phyloP scores from a whole-genome alignment of 2,113 vertebrate species.

The Xenopus borealis region DNA sequence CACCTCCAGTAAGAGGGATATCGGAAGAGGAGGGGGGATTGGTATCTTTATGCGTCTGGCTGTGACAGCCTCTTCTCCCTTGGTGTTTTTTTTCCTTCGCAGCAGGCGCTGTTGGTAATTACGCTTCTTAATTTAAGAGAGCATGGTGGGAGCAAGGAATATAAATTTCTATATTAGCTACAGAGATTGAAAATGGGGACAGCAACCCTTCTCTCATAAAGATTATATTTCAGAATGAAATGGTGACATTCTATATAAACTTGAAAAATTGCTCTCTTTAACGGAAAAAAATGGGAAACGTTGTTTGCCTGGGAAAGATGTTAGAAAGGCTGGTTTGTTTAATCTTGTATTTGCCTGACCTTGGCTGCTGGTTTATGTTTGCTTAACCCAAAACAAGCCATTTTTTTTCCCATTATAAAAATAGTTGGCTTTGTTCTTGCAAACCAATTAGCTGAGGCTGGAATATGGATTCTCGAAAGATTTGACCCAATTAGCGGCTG shows the following conservation, averaged over 20 bases:
- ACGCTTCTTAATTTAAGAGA: constrained; percentile 61
- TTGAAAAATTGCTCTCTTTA: constrained; percentile 59
- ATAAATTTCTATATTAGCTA: constrained; percentile 62
- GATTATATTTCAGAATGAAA: constrained; percentile 60
- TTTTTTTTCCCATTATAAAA: constrained; percentile 30
- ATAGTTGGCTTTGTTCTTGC: constrained; percentile 12
- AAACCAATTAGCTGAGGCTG: constrained; percentile 24
- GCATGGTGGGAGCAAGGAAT: constrained; percentile 61
- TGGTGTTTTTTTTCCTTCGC: constrained; percentile 47
- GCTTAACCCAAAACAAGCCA: constrained; percentile 20
- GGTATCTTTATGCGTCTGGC: constrained; percentile 47
- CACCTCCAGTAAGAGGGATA: constrained; percentile 36
- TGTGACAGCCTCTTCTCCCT: constrained; percentile 54
- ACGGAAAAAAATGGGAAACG: constrained; percentile 50
- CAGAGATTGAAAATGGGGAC: constrained; percentile 57
- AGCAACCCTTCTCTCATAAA: constrained; percentile 53
- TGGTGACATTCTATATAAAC: constrained; percentile 56
- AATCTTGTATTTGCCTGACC: constrained; percentile 35
- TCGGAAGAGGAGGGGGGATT: constrained; percentile 36
- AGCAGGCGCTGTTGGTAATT: constrained; percentile 58
- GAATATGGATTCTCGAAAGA: constrained; percentile 14
- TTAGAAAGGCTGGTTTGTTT: constrained; percentile 53
- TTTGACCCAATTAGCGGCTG: constrained; percentile 45
- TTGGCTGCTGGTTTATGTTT: constrained; percentile 31
- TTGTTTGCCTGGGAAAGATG: constrained; percentile 41